Conservation (phyloP, 2,888 invertebrate genomes). For the Clostera curtula region DNA sequence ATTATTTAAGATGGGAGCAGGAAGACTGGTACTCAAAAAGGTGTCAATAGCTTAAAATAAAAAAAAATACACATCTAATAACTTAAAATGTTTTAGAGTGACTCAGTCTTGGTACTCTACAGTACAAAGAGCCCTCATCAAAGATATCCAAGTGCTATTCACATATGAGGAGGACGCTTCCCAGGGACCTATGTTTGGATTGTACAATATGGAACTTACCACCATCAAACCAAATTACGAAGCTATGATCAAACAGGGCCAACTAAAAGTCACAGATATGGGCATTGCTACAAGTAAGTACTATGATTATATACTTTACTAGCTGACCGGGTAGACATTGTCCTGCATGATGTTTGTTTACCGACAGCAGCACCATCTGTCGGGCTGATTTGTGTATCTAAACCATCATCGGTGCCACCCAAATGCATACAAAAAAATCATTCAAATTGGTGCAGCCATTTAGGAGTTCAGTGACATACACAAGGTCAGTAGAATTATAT, state of each 20-base stretch:
- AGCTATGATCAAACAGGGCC: conserved; percentile 89
- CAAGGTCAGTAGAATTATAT: no score
- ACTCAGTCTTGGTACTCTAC: conserved; percentile 84
- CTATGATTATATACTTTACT: background rate
- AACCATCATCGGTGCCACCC: no score
- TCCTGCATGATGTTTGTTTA: background rate
- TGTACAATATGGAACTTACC: conserved; percentile 83
- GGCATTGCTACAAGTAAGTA: conserved; percentile 85
- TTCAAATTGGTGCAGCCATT: no score
- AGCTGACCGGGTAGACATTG: background rate
- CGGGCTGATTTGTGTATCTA: no score
- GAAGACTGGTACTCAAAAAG: no score
- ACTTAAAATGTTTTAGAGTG: conserved; percentile 43
- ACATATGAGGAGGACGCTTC: conserved; percentile 81
- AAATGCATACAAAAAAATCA: no score
- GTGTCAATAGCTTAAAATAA: no score
- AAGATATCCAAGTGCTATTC: conserved; percentile 87
- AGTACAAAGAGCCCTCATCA: conserved; percentile 84
- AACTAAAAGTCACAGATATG: conserved; percentile 88
- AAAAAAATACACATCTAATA: no score
- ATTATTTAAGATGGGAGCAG: no score
- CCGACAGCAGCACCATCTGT: no score
- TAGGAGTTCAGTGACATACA: no score
- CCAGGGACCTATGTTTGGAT: conserved; percentile 86
- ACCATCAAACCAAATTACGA: conserved; percentile 92